Evolutionary conservation across 2,888 invertebrate genomes (phyloP), one percentile per base, ranked within the genome.

Genomic region (Calephelis perditalis): DNA sequence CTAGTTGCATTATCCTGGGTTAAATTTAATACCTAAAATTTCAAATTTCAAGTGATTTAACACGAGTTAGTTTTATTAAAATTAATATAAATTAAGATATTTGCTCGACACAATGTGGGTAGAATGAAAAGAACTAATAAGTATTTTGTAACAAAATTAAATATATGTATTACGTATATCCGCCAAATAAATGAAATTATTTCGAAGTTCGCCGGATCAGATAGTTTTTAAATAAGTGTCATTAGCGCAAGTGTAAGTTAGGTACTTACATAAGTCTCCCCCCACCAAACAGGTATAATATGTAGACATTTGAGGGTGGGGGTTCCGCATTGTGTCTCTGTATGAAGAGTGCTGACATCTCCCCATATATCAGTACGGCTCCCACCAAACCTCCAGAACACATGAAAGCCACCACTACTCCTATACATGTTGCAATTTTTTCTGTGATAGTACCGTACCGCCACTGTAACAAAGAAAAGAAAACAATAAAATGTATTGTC

Each of bases 311-410:
- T 0, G 86, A 80, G 7, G 90, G 74, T 37, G 89, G 84, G 10
- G 75, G 71, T 44, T 78, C 76, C 1, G 80, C 79, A 59, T 74
- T 75, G 72, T 89, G 87, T 1, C 93, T 76, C 70, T 87, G 84
- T 59, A 94, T 92, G 76, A 94, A 86, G 26, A 93, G 79, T 26
- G 93, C 86, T 0, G 93, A 92, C 59, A 94, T 85, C 74, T 93
- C 92, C 1, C 94, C 94, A 78, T 94, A 94, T 47, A 92, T 81
- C 55, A 92, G 86, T 45, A 93, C 91, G 64, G 92, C 92, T n/a
- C 86, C 78, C 45, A 93, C 91, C 60, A 88, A 77, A 10, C 83
- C 87, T 56, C 77, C 71, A 0, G 91, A 79, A 63, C 81, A 77
- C 4, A 71, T n/a, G 69, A 74, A 73, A 0, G 77, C 78, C 12